phyloP scores from a whole-genome alignment of 2,113 vertebrate species.

The Melospiza georgiana region DNA sequence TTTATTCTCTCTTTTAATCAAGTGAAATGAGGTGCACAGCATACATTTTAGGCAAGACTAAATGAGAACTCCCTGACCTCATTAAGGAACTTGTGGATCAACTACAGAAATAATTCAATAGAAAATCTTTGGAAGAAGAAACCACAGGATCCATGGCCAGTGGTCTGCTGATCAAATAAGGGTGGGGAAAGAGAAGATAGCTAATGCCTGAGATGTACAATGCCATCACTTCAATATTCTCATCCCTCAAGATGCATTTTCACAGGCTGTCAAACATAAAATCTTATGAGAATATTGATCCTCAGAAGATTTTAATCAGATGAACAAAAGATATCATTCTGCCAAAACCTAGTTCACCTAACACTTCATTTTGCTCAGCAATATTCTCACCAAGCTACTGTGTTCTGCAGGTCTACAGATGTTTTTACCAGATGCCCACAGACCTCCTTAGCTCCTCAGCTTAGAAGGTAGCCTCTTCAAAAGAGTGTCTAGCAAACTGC shows the following conservation, averaged over 20 bases:
- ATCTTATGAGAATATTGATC: neutral
- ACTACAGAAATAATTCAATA: neutral
- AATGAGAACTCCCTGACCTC: neutral
- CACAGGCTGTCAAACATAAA: constrained; percentile 48
- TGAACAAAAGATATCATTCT: neutral
- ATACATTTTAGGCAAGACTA: neutral
- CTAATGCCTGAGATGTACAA: neutral
- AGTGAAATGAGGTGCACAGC: neutral
- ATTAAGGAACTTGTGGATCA: neutral
- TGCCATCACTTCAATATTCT: constrained; percentile 12
- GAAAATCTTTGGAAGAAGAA: neutral
- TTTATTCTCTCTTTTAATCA: neutral
- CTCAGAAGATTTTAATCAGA: constrained; percentile 31
- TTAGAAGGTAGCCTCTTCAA: neutral
- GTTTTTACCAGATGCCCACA: neutral
- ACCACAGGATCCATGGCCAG: neutral
- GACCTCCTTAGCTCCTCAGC: neutral
- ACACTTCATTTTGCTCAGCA: neutral
- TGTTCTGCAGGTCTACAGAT: neutral
- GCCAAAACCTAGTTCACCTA: neutral
- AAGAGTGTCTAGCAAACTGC: neutral
- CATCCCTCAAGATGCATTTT: constrained; percentile 5
- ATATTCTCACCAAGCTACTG: neutral
- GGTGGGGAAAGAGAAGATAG: neutral
- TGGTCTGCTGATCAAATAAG: neutral